Evolutionary conservation across 64 coral and sea anemone species (phyloP), one percentile per base, ranked within the genome.

Genomic region (Stylophora pistillata): DNA sequence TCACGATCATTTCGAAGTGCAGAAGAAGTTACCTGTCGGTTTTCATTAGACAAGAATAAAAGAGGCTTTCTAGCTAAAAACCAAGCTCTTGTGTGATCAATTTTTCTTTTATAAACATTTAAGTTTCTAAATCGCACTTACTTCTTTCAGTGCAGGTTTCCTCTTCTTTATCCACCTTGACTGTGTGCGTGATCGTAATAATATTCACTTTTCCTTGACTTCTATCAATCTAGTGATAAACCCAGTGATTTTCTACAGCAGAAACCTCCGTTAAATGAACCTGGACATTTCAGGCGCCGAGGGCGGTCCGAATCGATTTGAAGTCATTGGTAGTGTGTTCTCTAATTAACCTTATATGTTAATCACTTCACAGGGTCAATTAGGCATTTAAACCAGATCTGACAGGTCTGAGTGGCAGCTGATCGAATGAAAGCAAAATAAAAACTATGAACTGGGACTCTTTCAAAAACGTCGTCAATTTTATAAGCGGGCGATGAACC

Each of bases 71-170:
- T 20, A 17, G 77, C 13, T 60, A 17, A 79, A n/a, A 79, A 58
- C 21, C 79, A 64, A n/a, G 15, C 54, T 30, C 9, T 20, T 9
- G 33, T 32, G 26, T 41, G 32, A 30, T 63, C 37, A 47, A 47
- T 47, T 64, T 37, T 83, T 84, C 41, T 82, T 84, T 63, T 70
- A 13, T 23, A 70, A 84, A 69, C 69, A 84, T 84, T 84, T 23
- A 82, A 15, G 80, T 37, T 84, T 60, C 18, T 84, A 70, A 17
- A 27, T 32, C 14, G 27, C 23, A 79, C 77, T 79, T 70, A 84
- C 58, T 27, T 21, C 21, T 34, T 25, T 15, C 21, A 13, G 13
- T 1, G 14, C 53, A 13, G 33, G 2, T 3, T 15, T 16, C 14
- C 34, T 53, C 69, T 4, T 21, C 29, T 13, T 25, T 23, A 11